phyloP scores from a whole-genome alignment of 2,113 vertebrate genomes.

The Numida meleagris region DNA sequence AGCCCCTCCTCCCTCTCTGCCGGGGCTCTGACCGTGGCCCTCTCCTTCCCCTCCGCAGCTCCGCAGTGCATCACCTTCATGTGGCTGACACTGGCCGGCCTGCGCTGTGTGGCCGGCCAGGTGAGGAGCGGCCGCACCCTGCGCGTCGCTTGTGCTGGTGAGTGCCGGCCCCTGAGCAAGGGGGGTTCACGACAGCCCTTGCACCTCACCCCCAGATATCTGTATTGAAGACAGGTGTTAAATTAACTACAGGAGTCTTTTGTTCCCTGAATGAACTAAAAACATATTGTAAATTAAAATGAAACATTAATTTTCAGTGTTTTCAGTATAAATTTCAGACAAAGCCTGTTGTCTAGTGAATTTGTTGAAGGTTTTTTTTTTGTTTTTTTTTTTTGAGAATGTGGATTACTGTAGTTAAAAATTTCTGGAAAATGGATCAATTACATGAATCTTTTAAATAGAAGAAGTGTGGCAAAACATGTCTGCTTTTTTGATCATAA shows the following conservation, averaged over 20 bases:
- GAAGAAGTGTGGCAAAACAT: neutral
- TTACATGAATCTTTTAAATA: constrained; percentile 1
- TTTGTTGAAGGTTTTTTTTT: neutral
- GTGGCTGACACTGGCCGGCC: too few relatives aligned
- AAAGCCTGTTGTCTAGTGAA: neutral
- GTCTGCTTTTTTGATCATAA: neutral
- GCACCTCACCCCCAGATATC: too few relatives aligned
- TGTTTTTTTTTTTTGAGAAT: neutral
- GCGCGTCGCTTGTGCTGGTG: too few relatives aligned
- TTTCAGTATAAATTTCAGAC: constrained; percentile 14
- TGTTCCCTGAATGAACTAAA: constrained; percentile 27
- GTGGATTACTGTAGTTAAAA: neutral
- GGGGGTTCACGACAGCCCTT: too few relatives aligned
- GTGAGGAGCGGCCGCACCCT: too few relatives aligned
- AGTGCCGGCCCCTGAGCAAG: too few relatives aligned
- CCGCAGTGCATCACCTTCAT: too few relatives aligned
- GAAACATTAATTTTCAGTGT: constrained; percentile 44
- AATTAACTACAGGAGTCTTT: constrained; percentile 55
- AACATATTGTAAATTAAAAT: constrained; percentile 57
- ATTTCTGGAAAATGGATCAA: neutral
- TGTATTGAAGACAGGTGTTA: constrained; percentile 47
- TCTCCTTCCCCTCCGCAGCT: too few relatives aligned
- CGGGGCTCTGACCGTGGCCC: too few relatives aligned
- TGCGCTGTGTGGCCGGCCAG: too few relatives aligned
- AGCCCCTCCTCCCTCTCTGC: too few relatives aligned